Conservation (phyloP, 92 coral and sea anemone species). For the Paramuricea clavata region DNA sequence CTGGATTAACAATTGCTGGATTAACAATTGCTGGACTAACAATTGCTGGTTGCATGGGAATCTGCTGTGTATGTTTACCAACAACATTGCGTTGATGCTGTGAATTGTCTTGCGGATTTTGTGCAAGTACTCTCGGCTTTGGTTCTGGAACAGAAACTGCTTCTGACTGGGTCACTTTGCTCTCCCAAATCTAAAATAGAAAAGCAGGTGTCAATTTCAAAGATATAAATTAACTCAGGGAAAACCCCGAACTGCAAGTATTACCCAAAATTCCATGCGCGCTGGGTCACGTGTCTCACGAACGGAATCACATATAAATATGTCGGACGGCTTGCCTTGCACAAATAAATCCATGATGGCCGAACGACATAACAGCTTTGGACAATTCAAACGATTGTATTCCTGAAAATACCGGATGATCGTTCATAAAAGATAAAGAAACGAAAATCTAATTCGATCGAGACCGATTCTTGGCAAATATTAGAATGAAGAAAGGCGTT, state of each 20-base stretch:
- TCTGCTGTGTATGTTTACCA: constrained; percentile 33
- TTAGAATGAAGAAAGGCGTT: neutral
- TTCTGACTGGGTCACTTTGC: constrained; percentile 87
- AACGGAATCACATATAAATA: constrained; percentile 20
- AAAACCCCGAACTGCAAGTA: neutral
- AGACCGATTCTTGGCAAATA: neutral
- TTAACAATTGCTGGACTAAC: neutral
- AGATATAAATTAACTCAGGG: neutral
- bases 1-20: neutral
- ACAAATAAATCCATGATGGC: neutral
- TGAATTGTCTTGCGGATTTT: constrained; percentile 56
- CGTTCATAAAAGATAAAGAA: neutral
- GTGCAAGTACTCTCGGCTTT: constrained; percentile 66
- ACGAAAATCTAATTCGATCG: neutral
- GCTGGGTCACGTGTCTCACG: constrained; percentile 35
- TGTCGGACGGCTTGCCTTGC: constrained; percentile 3
- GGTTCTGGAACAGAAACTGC: constrained; percentile 90
- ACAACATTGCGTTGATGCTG: constrained; percentile 30
- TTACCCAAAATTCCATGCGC: neutral
- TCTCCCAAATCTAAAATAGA: constrained; percentile 90
- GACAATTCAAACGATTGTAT: neutral
- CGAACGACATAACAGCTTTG: neutral
- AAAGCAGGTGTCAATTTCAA: neutral
- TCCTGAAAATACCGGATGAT: neutral
- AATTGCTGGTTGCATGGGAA: constrained; percentile 25